Evolutionary conservation across 53 echinoderm and acorn worm genomes (phyloP).

Genomic region (Holothuria leucospilota): DNA sequence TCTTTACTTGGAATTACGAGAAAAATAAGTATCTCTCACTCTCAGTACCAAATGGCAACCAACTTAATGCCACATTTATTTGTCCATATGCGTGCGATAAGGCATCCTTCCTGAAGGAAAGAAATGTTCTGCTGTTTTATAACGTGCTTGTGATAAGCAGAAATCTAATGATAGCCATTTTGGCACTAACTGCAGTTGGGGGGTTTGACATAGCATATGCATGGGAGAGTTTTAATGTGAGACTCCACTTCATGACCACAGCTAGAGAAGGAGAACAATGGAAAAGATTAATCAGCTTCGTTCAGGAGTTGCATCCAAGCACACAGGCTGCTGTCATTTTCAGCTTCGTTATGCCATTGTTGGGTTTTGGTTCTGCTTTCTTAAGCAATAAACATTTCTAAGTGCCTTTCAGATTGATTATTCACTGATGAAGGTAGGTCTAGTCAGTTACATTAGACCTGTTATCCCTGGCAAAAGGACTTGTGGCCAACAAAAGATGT

Average conservation of each 20-base stretch:
- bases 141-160: neutral
- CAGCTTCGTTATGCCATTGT: neutral
- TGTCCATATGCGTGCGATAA: conserved; percentile 1
- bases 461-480: too few species aligned
- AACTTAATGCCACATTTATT: neutral
- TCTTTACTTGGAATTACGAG: conserved; percentile 32
- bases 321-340: neutral
- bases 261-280: neutral
- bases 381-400: conserved; percentile 6
- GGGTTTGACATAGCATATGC: neutral
- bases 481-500: too few species aligned
- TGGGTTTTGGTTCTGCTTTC: neutral
- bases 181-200: neutral
- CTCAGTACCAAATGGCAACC: neutral
- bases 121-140: neutral
- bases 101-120: neutral
- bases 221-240: neutral
- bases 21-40: too few species aligned
- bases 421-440: too few species aligned
- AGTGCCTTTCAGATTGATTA: too few species aligned
- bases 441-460: too few species aligned
- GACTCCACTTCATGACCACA: neutral
- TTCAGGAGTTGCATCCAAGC: neutral
- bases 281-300: neutral
- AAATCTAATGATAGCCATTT: conserved; percentile 6